Evolutionary conservation across 2,888 invertebrate genomes (phyloP).

Genomic region (Pantelozetes paolii): DNA sequence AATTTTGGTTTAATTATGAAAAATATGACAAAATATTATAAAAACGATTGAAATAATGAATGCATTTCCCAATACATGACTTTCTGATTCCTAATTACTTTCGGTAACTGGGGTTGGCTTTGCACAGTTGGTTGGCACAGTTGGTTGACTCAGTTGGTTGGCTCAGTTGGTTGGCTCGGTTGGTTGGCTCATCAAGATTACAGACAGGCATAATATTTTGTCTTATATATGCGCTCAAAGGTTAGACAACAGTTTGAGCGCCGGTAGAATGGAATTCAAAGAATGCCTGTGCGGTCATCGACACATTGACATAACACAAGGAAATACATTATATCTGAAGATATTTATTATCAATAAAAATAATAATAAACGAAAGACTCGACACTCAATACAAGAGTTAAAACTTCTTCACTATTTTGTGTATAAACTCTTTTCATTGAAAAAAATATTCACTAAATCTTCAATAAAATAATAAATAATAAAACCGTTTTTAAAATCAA

Average conservation of each 20-base stretch:
- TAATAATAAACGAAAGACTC: not conserved
- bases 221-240: conserved; percentile 19
- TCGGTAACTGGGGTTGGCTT: not conserved
- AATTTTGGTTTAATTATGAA: too few relatives aligned
- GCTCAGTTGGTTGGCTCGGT: not conserved
- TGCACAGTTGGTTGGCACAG: not conserved
- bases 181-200: conserved; percentile 5
- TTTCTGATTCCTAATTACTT: not conserved
- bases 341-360: conserved; percentile 15
- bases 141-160: not conserved
- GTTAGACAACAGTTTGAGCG: conserved; percentile 4
- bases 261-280: not conserved
- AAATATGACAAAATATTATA: too few relatives aligned
- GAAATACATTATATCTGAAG: conserved; percentile 1
- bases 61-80: not conserved
- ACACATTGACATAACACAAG: conserved; percentile 35
- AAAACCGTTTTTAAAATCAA: too few relatives aligned
- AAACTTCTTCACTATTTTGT: not conserved
- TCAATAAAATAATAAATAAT: too few relatives aligned
- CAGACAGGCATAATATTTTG: conserved; percentile 11
- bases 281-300: conserved; percentile 32
- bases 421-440: too few relatives aligned
- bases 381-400: not conserved
- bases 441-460: too few relatives aligned
- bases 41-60: too few relatives aligned